Evolutionary conservation across 2,113 vertebrate genomes (phyloP).

Genomic region (Protobothrops mucrosquamatus): DNA sequence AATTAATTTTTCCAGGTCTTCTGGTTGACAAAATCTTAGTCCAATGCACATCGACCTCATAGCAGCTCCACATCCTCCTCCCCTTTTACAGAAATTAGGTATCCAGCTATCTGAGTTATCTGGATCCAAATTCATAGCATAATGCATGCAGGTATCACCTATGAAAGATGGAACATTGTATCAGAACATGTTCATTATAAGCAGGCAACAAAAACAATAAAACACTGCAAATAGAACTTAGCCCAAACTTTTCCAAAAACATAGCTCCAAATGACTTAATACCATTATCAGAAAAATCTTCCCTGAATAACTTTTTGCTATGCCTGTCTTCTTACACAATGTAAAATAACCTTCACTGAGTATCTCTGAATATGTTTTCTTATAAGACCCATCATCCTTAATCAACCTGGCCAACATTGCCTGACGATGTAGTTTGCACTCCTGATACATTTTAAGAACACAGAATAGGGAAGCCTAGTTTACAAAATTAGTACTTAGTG

Average conservation of each 20-base stretch:
- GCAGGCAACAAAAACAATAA: background rate
- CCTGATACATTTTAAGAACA: background rate
- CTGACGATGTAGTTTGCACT: background rate
- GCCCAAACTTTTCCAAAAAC: background rate
- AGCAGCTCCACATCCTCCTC: slow-evolving; percentile 78
- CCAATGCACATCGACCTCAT: slow-evolving; percentile 85
- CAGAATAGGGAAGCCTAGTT: background rate
- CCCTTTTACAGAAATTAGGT: slow-evolving; percentile 62
- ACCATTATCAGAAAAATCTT: background rate
- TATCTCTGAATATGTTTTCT: background rate
- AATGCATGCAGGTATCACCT: slow-evolving; percentile 44
- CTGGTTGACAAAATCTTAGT: slow-evolving; percentile 65
- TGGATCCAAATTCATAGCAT: slow-evolving; percentile 19
- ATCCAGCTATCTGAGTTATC: slow-evolving; percentile 54
- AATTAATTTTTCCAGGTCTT: slow-evolving; percentile 67
- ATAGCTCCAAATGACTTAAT: background rate
- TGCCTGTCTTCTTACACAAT: background rate
- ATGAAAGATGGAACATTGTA: background rate
- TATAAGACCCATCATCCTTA: background rate
- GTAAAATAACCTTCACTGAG: background rate
- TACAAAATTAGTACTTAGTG: background rate
- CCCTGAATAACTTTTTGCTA: background rate
- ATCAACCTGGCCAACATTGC: background rate
- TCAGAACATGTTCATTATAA: background rate
- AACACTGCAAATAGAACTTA: background rate